Evolutionary conservation across 2,888 invertebrate genomes (phyloP).

Genomic region (Atethmia centrago): DNA sequence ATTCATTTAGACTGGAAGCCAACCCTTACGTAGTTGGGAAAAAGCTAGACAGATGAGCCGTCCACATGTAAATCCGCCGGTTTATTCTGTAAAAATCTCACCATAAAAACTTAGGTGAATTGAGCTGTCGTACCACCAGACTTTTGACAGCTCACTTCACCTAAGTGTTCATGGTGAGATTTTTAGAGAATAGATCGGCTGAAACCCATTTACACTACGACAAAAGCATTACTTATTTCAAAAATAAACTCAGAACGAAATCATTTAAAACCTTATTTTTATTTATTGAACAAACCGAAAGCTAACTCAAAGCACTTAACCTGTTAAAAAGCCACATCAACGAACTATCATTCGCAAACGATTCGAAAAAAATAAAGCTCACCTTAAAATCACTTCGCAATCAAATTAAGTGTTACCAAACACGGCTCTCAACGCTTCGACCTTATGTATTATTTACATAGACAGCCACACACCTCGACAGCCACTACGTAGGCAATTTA

Average conservation of each 20-base stretch:
- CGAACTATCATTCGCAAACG: slow-evolving; percentile 13
- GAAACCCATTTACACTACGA: neutral
- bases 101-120: too few species aligned
- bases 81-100: too few species aligned
- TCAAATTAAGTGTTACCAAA: slow-evolving; percentile 74
- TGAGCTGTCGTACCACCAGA: too few species aligned
- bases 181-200: too few species aligned
- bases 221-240: neutral
- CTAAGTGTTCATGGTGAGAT: too few species aligned
- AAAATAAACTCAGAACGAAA: neutral
- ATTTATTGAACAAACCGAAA: slow-evolving; percentile 4
- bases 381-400: slow-evolving; percentile 70
- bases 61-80: too few species aligned
- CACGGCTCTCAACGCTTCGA: slow-evolving; percentile 66
- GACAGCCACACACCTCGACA: slow-evolving; percentile 64
- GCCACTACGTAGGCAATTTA: slow-evolving; percentile 77
- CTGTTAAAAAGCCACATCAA: neutral
- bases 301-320: slow-evolving; percentile 8
- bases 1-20: too few species aligned
- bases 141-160: too few species aligned
- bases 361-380: slow-evolving; percentile 23
- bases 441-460: slow-evolving; percentile 73
- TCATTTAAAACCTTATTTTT: neutral
- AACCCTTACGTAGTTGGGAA: too few species aligned
- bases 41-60: too few species aligned